Evolutionary conservation across 2,113 vertebrate genomes (phyloP), one percentile per base, ranked within the genome.

Genomic region (Spea multiplicata): DNA sequence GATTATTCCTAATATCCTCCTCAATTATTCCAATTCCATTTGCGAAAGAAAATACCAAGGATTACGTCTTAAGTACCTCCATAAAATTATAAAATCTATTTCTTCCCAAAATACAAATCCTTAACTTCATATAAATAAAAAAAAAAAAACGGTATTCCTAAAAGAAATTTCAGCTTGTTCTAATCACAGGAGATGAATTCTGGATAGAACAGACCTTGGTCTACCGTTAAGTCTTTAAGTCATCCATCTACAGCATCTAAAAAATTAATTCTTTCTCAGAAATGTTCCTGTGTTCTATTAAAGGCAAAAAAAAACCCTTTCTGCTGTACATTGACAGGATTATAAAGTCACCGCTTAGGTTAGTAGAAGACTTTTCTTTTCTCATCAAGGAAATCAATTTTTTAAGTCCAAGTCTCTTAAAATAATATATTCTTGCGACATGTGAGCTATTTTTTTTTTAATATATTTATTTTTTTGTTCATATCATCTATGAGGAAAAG

Each of bases 331-430:
- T 85, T 90, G 87, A 90, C 83, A 84, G 90, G 92, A 92, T 92
- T 93, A 92, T 87, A 83, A 89, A 87, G 83, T 91, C 89, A 91
- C 90, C 89, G 87, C 90, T 81, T 82, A 86, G 89, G 90, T 91
- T 91, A 91, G 85, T 89, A 91, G 91, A 88, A 91, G 89, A 91
- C 89, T 91, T 91, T 90, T 88, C 87, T 89, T 88, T 91, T 91
- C 91, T 93, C 92, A 92, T 92, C 91, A 93, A 94, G 91, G 86
- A 94, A 94, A 94, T 93, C 92, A 91, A 91, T 94, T 80, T 92
- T 91, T 87, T 90, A 89, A 92, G 90, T 91, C 89, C 85, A 85
- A 90, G 88, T 92, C 92, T 92, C 90, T 92, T 92, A 93, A 92
- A 94, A 92, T 93, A 93, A 93, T 91, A 91, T 89, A 91, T 92